Base-by-base conservation (phyloP, 2,797 vertebrate species). In the Lutra lutra region DNA sequence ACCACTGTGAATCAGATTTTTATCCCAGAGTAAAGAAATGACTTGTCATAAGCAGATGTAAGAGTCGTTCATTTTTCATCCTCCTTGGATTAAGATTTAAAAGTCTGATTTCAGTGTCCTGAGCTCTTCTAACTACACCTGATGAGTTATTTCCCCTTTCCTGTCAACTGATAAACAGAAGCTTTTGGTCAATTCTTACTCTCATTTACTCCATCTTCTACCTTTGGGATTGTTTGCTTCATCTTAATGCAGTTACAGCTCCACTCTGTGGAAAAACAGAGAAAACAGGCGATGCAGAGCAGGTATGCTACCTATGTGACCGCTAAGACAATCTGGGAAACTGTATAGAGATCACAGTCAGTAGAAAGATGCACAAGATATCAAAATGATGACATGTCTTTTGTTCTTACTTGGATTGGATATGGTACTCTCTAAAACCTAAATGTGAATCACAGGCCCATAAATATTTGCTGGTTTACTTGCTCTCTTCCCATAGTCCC, bases 261-360 rank as follows among this genome's bases (percentile, higher is more conserved):
- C 99, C 99, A 98, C 99, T 98, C 97, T 98, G 99, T 99, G 99
- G 98, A 98, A 98, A 97, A 96, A 2, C 7, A 64, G 86, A 91
- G 98, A 97, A 98, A 93, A 75, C 10, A 77, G 66, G 94, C 51
- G 56, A 85, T 17, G 82, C 70, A 70, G 7, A 35, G 90, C 58
- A 96, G 88, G 96, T 95, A 48, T 35, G 46, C 17, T 73, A 95
- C 87, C 91, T 94, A 78, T 0, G 0, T 13, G 54, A 11, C 1
- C 38, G 6, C 2, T 35, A 15, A n/a, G 35, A 82, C 60, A 91
- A 82, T 46, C 20, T n/a, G 32, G 58, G 14, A 80, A 72, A 9
- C 32, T 32, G 10, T 23, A 35, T 4, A 38, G 60, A 77, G 60
- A 75, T 20, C 2, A 20, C 2, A 5, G 21, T 38, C n/a, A 58